Conservation (phyloP, 2,888 invertebrate genomes). For the Polyommatus icarus region DNA sequence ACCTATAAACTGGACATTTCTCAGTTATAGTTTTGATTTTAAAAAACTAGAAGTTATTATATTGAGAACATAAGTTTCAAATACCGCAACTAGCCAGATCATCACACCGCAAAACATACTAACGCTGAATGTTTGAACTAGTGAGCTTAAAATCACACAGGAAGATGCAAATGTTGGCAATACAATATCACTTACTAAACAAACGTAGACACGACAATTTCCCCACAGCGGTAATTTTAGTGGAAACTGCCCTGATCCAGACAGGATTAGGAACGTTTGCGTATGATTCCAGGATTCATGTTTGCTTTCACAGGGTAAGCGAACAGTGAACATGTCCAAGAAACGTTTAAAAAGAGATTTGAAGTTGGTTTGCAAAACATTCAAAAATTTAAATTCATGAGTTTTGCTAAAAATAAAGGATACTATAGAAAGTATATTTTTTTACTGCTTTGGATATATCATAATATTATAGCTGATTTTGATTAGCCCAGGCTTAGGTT, state of each 20-base stretch:
- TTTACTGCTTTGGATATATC: too few relatives aligned
- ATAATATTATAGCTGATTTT: too few relatives aligned
- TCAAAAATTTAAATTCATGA: neutral
- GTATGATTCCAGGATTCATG: conserved; percentile 8
- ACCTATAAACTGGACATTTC: too few relatives aligned
- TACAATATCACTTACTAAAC: conserved; percentile 23
- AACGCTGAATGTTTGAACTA: neutral
- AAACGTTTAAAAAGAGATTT: neutral
- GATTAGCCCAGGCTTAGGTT: too few relatives aligned
- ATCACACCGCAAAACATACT: neutral
- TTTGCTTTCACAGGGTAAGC: neutral
- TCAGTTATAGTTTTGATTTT: too few relatives aligned
- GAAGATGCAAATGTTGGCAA: conserved; percentile 12
- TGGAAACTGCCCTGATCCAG: conserved; percentile 18
- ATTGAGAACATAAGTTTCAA: too few relatives aligned
- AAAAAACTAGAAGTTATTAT: too few relatives aligned
- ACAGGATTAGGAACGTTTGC: conserved; percentile 24
- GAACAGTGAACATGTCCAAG: neutral
- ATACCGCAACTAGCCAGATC: neutral
- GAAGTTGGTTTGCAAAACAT: neutral
- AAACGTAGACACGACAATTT: conserved; percentile 15
- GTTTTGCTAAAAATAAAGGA: too few relatives aligned
- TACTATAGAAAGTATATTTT: too few relatives aligned
- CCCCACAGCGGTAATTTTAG: conserved; percentile 14
- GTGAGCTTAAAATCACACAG: neutral